Conservation (phyloP, 2,888 invertebrate species). For the Amorpha juglandis region DNA sequence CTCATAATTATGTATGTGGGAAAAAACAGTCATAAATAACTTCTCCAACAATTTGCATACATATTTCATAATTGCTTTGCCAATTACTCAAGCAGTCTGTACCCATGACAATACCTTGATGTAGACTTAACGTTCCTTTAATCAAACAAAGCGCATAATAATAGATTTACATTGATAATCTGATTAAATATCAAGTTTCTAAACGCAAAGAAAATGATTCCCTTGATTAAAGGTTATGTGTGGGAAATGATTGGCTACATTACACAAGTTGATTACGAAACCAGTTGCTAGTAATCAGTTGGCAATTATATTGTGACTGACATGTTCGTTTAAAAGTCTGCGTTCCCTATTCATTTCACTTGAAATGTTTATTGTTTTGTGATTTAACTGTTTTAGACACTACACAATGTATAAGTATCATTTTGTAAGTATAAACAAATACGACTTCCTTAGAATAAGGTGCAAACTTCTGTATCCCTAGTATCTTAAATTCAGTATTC, state of each 20-base stretch:
- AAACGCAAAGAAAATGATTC: slow-evolving; percentile 21
- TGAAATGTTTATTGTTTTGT: slow-evolving; percentile 3
- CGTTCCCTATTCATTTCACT: neutral
- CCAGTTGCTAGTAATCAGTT: slow-evolving; percentile 19
- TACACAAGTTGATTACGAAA: slow-evolving; percentile 24
- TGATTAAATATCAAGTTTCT: neutral
- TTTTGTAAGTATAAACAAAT: no score
- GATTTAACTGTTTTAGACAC: no score
- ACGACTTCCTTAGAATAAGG: neutral
- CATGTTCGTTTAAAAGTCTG: slow-evolving; percentile 5
- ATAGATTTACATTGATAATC: slow-evolving; percentile 23
- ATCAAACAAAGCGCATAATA: slow-evolving; percentile 21
- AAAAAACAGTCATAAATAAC: slow-evolving; percentile 3
- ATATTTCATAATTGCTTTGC: neutral
- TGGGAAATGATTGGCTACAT: slow-evolving; percentile 12
- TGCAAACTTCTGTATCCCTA: slow-evolving; percentile 5
- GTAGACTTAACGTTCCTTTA: slow-evolving; percentile 19
- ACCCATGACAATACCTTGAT: slow-evolving; percentile 2
- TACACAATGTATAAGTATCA: no score
- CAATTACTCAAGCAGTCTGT: neutral
- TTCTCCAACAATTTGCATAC: neutral
- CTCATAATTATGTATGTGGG: neutral
- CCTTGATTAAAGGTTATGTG: slow-evolving; percentile 25
- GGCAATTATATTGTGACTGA: slow-evolving; percentile 12
- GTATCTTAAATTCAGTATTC: slow-evolving; percentile 1